phyloP scores from a whole-genome alignment of 2,797 vertebrate species.

The Argyrosomus regius region DNA sequence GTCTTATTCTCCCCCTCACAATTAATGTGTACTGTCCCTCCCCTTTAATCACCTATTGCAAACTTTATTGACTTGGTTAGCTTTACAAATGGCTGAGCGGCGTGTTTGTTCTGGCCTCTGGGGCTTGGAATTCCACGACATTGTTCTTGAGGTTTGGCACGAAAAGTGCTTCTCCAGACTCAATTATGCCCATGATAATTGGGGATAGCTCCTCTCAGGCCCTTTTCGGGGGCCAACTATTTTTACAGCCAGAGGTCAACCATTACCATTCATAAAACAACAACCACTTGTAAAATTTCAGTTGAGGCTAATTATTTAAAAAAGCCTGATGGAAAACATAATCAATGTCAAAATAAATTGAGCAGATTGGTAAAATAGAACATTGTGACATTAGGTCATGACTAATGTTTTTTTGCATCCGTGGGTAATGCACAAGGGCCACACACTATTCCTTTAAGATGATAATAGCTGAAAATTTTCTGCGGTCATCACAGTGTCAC shows the following conservation, averaged over 20 bases:
- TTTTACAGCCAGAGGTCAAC: conserved; percentile 54
- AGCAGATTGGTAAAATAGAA: conserved; percentile 25
- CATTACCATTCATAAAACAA: conserved; percentile 48
- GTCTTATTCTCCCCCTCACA: conserved; percentile 12
- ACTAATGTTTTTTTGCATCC: conserved; percentile 31
- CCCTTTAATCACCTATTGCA: conserved; percentile 59
- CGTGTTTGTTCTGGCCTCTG: conserved; percentile 69
- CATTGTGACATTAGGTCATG: conserved; percentile 22
- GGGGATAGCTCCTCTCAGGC: conserved; percentile 39
- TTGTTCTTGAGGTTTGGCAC: conserved; percentile 52
- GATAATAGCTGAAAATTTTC: conserved; percentile 33
- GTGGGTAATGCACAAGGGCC: conserved; percentile 1
- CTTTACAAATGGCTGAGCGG: conserved; percentile 54
- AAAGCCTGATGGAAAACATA: conserved; percentile 43
- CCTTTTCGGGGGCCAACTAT: conserved; percentile 17
- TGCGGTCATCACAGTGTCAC: conserved; percentile 5
- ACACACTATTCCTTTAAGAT: conserved; percentile 11
- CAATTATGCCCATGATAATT: conserved; percentile 53
- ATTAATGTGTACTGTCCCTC: conserved; percentile 33
- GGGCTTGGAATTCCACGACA: conserved; percentile 56
- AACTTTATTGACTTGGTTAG: conserved; percentile 66
- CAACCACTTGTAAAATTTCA: conserved; percentile 31
- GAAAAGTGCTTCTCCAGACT: conserved; percentile 40
- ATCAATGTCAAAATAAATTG: conserved; percentile 47
- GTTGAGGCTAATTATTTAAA: conserved; percentile 36